Conservation (phyloP, 1,140 invertebrate species). For the Rhopalosiphum padi region DNA sequence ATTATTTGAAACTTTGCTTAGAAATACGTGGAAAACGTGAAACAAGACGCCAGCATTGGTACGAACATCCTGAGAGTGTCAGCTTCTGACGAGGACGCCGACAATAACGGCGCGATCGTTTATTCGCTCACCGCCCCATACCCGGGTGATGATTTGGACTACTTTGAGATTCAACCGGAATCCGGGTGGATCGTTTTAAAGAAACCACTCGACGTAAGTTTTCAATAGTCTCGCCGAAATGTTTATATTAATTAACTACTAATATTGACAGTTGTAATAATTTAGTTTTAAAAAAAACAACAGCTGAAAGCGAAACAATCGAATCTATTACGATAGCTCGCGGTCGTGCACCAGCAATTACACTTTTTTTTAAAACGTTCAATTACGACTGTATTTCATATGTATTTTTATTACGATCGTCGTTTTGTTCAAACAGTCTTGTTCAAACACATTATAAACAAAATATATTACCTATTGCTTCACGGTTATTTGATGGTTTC, state of each 20-base stretch:
- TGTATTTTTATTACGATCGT: no score
- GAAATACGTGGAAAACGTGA: conserved; percentile 97
- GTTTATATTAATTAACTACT: no score
- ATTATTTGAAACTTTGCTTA: conserved; percentile 63
- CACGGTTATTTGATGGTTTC: background rate
- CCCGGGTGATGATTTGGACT: conserved; percentile 85
- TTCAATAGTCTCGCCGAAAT: background rate
- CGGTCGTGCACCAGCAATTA: no score
- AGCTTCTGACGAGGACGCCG: conserved; percentile 93
- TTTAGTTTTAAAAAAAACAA: background rate
- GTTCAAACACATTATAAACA: no score
- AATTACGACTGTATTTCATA: no score
- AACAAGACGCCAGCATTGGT: conserved; percentile 94
- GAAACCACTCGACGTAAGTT: conserved; percentile 94
- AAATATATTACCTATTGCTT: no score
- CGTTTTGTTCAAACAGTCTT: no score
- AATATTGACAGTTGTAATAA: background rate
- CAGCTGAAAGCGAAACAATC: background rate
- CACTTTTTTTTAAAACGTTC: no score
- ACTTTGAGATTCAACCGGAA: conserved; percentile 94
- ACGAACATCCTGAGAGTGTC: conserved; percentile 93
- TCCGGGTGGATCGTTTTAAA: conserved; percentile 95
- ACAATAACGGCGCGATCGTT: conserved; percentile 94
- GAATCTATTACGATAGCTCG: background rate
- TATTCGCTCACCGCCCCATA: conserved; percentile 86